Conservation (phyloP, 2,888 invertebrate genomes). For the Orthosia incerta region DNA sequence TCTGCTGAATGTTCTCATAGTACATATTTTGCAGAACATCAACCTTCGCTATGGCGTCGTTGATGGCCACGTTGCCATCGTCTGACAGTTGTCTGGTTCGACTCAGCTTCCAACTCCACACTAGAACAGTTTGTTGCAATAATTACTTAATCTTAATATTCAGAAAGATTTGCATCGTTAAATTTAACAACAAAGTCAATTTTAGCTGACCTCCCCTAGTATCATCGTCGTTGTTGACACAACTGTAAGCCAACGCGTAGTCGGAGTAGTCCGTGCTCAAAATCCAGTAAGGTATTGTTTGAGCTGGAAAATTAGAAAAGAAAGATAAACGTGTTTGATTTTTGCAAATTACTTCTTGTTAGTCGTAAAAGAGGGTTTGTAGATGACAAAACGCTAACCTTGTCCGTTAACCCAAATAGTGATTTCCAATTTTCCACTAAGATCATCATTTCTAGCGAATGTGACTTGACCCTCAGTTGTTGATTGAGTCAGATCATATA, state of each 20-base stretch:
- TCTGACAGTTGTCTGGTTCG: conserved; percentile 70
- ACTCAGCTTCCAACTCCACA: conserved; percentile 82
- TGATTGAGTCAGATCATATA: conserved; percentile 68
- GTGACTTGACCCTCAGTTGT: conserved; percentile 66
- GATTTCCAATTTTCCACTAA: conserved; percentile 75
- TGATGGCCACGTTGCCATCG: conserved; percentile 68
- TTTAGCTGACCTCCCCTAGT: conserved; percentile 71
- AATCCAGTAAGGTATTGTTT: conserved; percentile 77
- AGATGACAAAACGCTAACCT: background rate
- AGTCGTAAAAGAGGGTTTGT: conserved; percentile 28
- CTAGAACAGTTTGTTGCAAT: conserved; percentile 15
- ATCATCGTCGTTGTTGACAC: conserved; percentile 78
- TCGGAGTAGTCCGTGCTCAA: conserved; percentile 91
- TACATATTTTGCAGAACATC: conserved; percentile 74
- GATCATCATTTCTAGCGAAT: conserved; percentile 66
- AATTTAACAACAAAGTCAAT: background rate
- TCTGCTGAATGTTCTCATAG: conserved; percentile 74
- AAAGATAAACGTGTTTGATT: background rate
- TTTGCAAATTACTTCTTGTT: conserved; percentile 32
- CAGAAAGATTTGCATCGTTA: background rate
- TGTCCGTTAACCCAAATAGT: conserved; percentile 50
- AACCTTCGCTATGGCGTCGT: conserved; percentile 69
- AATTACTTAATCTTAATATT: background rate
- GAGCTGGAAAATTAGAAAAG: conserved; percentile 64
- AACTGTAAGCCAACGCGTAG: conserved; percentile 92